phyloP scores from a whole-genome alignment of 2,113 vertebrate genomes.

The Sitta europaea region DNA sequence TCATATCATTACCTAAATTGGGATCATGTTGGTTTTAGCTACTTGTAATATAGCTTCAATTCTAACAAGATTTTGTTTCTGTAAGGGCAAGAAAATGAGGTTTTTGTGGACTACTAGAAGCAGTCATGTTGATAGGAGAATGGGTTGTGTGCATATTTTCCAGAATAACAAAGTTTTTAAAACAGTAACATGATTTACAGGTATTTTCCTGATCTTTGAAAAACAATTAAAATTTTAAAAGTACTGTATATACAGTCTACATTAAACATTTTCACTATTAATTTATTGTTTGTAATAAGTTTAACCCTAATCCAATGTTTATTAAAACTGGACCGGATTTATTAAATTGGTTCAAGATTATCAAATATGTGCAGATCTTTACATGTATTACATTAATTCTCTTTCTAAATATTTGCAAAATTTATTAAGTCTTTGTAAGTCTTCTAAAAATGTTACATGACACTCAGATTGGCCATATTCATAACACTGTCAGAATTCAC shows the following conservation, averaged over 20 bases:
- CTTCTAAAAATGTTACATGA: conserved; percentile 61
- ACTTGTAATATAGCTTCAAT: background rate
- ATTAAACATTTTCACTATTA: conserved; percentile 72
- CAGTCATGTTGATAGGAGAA: background rate
- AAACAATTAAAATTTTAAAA: conserved; percentile 31
- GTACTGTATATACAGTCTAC: conserved; percentile 17
- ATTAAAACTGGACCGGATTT: conserved; percentile 77
- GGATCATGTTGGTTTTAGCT: background rate
- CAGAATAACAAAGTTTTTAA: background rate
- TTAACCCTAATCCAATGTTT: conserved; percentile 77
- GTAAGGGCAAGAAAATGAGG: background rate
- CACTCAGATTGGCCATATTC: conserved; percentile 5
- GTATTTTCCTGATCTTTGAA: conserved; percentile 53
- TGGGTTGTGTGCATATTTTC: background rate
- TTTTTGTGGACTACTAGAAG: background rate
- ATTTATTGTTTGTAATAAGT: conserved; percentile 74
- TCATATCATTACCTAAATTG: background rate
- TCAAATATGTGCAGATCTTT: conserved; percentile 80
- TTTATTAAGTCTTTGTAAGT: conserved; percentile 74
- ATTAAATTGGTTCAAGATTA: conserved; percentile 77
- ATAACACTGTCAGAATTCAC: background rate
- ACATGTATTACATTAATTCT: conserved; percentile 77
- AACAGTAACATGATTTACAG: conserved; percentile 11
- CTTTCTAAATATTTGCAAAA: conserved; percentile 80
- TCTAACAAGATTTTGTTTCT: background rate